phyloP scores from a whole-genome alignment of 2,888 invertebrate species.

The Phortica okadai region DNA sequence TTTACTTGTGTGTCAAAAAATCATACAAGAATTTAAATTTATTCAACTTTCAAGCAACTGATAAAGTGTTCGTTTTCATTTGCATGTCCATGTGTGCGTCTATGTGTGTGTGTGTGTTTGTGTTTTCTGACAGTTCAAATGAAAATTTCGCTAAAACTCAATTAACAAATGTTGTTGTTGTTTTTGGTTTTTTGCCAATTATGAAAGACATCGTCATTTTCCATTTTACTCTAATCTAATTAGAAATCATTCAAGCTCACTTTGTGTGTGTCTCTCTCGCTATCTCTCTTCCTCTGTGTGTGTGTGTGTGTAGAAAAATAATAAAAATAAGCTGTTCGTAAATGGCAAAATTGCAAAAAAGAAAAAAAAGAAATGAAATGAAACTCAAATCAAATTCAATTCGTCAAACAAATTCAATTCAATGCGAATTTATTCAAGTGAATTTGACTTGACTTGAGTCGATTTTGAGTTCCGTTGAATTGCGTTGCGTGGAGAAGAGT shows the following conservation, averaged over 20 bases:
- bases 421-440: background rate
- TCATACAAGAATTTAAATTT: background rate
- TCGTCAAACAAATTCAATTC: conserved; percentile 11
- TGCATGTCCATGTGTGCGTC: conserved; percentile 39
- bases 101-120: conserved; percentile 22
- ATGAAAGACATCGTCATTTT: background rate
- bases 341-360: background rate
- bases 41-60: background rate
- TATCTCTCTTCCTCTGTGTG: background rate
- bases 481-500: background rate
- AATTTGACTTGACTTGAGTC: background rate
- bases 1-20: conserved; percentile 56
- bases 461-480: background rate
- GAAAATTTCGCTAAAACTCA: background rate
- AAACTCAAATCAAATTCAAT: conserved; percentile 46
- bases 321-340: background rate
- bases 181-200: background rate
- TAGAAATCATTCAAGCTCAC: background rate
- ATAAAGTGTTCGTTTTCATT: conserved; percentile 47
- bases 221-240: background rate
- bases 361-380: conserved; percentile 41
- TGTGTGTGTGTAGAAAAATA: no score
- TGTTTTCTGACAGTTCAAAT: background rate
- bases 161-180: background rate
- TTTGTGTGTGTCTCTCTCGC: background rate